These are phyloP conservation scores for Chrysopilus asiliformis DNA, from an alignment of 2,888 invertebrate genomes.

Conservation along the genomic window DNA sequence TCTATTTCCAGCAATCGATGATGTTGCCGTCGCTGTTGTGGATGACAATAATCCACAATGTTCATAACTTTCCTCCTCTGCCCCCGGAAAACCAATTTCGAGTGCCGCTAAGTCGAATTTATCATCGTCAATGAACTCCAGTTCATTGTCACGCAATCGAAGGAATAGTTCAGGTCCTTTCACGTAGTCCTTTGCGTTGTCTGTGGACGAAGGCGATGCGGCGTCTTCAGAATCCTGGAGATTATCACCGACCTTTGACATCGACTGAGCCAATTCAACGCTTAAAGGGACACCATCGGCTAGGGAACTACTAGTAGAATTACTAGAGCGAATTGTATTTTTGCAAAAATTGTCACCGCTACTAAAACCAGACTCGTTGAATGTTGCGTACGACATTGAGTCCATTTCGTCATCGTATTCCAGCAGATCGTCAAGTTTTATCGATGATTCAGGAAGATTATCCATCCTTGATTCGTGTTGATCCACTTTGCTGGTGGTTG, in stretches of 20 bases:
- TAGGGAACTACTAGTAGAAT: not conserved
- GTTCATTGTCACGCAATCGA: constrained; percentile 11
- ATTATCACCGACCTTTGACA: constrained; percentile 1
- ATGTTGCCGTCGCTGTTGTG: too few relatives aligned
- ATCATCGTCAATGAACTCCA: constrained; percentile 14
- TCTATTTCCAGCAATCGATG: not conserved
- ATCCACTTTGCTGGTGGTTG: not conserved
- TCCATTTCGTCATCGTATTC: constrained; percentile 14
- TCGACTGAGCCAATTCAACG: constrained; percentile 14
- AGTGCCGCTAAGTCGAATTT: constrained; percentile 5
- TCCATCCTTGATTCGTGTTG: not conserved
- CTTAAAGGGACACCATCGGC: constrained; percentile 13
- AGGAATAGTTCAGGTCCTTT: constrained; percentile 16
- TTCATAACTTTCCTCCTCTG: constrained; percentile 7
- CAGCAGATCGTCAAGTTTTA: constrained; percentile 11
- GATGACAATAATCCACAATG: not conserved
- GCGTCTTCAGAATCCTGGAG: not conserved
- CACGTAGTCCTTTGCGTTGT: constrained; percentile 6
- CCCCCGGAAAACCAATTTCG: constrained; percentile 5
- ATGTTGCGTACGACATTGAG: not conserved
- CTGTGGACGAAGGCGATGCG: not conserved
- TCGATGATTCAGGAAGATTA: constrained; percentile 3
- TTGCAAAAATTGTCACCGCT: not conserved
- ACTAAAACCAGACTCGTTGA: too few relatives aligned
- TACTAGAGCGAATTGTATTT: not conserved